Conservation (phyloP, 2,888 invertebrate genomes). For the Phragmatobia fuliginosa region DNA sequence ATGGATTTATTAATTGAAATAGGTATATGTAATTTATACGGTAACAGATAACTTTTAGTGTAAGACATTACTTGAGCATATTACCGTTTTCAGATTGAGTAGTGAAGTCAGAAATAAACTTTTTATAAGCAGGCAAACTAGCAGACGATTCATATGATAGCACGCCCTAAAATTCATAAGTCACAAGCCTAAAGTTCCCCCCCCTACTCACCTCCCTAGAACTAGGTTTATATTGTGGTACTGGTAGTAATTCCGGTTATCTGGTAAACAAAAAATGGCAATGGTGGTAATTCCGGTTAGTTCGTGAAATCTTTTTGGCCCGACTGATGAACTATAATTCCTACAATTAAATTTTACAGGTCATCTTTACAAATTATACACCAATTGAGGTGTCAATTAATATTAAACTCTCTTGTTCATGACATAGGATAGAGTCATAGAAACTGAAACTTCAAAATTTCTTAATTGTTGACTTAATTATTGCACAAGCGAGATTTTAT, state of each 20-base stretch:
- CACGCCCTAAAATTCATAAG: not conserved
- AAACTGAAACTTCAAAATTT: not conserved
- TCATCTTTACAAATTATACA: not conserved
- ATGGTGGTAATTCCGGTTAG: too few relatives aligned
- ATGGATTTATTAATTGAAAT: not conserved
- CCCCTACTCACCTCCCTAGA: too few relatives aligned
- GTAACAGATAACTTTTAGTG: not conserved
- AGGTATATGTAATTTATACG: not conserved
- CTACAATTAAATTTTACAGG: too few relatives aligned
- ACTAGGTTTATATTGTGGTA: too few relatives aligned
- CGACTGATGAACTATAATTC: too few relatives aligned
- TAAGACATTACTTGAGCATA: not conserved
- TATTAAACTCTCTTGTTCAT: not conserved
- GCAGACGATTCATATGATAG: not conserved
- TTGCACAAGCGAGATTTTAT: constrained; percentile 32
- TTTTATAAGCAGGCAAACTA: not conserved
- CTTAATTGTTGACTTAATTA: constrained; percentile 17
- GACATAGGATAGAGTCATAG: not conserved
- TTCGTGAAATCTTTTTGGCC: too few relatives aligned
- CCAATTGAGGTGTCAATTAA: not conserved
- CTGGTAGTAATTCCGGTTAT: too few relatives aligned
- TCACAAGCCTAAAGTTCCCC: too few relatives aligned
- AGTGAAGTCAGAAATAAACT: too few relatives aligned
- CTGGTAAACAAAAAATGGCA: too few relatives aligned
- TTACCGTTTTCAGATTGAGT: not conserved